These are phyloP conservation scores for Austrolebias charrua DNA, from an alignment of 2,797 vertebrate genomes.

Conservation along the genomic window DNA sequence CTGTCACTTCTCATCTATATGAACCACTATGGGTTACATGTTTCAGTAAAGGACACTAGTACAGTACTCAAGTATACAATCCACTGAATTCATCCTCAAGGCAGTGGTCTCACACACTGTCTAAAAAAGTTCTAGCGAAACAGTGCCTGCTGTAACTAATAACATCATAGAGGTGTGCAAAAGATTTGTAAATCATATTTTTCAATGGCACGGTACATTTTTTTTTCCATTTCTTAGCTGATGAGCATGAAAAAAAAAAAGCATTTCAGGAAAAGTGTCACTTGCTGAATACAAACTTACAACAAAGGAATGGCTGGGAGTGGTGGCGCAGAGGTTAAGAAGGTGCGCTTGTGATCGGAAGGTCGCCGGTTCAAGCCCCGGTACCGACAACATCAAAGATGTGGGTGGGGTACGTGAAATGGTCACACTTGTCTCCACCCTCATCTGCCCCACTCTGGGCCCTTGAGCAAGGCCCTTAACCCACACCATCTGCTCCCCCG, in stretches of 20 bases:
- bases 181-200: slow-evolving; percentile 38
- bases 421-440: too few relatives aligned
- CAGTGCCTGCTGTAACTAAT: slow-evolving; percentile 37
- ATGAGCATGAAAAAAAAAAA: slow-evolving; percentile 49
- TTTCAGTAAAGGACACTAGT: slow-evolving; percentile 62
- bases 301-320: slow-evolving; percentile 34
- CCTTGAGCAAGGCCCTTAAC: too few relatives aligned
- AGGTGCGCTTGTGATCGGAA: too few relatives aligned
- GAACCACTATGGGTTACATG: slow-evolving; percentile 58
- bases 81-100: slow-evolving; percentile 41
- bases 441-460: too few relatives aligned
- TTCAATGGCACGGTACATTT: slow-evolving; percentile 32
- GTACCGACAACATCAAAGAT: too few relatives aligned
- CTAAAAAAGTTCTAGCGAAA: slow-evolving; percentile 15
- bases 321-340: too few relatives aligned
- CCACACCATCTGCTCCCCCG: too few relatives aligned
- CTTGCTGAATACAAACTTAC: slow-evolving; percentile 46
- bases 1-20: slow-evolving; percentile 77
- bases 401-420: too few relatives aligned
- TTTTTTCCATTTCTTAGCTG: slow-evolving; percentile 36
- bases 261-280: slow-evolving; percentile 57
- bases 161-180: slow-evolving; percentile 15
- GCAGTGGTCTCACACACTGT: slow-evolving; percentile 43
- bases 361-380: too few relatives aligned
- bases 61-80: slow-evolving; percentile 59